Evolutionary conservation across 2,797 vertebrate species (phyloP).

Genomic region (Onychomys leucogaster): DNA sequence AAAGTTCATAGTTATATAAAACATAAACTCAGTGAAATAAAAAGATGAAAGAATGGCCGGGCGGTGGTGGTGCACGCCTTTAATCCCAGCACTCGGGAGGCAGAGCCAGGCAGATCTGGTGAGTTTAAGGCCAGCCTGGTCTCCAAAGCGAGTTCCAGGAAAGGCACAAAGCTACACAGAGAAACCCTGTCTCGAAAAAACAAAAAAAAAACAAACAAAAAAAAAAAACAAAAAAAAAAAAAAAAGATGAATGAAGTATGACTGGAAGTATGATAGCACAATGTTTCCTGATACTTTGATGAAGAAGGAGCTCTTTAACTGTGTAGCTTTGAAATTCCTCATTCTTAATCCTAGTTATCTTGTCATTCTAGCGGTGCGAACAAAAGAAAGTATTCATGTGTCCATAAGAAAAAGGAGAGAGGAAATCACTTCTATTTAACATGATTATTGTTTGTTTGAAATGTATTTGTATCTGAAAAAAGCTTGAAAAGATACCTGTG

Average conservation of each 20-base stretch:
- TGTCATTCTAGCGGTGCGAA: background rate
- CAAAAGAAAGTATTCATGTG: background rate
- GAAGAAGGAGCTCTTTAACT: background rate
- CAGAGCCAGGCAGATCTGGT: too few relatives aligned
- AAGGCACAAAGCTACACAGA: too few relatives aligned
- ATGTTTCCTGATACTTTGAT: background rate
- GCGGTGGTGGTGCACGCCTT: too few relatives aligned
- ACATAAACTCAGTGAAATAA: background rate
- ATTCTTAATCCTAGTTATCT: background rate
- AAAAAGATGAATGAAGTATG: background rate
- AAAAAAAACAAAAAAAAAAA: too few relatives aligned
- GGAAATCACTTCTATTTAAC: background rate
- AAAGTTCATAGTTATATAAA: slow-evolving; percentile 6
- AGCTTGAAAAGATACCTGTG: background rate
- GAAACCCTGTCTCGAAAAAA: too few relatives aligned
- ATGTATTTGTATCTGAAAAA: background rate
- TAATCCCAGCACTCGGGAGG: too few relatives aligned
- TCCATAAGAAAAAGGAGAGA: background rate
- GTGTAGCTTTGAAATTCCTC: background rate
- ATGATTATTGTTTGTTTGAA: background rate
- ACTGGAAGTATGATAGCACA: background rate
- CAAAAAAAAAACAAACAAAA: too few relatives aligned
- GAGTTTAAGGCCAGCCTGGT: too few relatives aligned
- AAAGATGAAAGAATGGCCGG: background rate
- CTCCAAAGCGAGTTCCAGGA: too few relatives aligned